Conservation (phyloP, 2,797 vertebrate genomes). For the Lophotriccus pileatus region DNA sequence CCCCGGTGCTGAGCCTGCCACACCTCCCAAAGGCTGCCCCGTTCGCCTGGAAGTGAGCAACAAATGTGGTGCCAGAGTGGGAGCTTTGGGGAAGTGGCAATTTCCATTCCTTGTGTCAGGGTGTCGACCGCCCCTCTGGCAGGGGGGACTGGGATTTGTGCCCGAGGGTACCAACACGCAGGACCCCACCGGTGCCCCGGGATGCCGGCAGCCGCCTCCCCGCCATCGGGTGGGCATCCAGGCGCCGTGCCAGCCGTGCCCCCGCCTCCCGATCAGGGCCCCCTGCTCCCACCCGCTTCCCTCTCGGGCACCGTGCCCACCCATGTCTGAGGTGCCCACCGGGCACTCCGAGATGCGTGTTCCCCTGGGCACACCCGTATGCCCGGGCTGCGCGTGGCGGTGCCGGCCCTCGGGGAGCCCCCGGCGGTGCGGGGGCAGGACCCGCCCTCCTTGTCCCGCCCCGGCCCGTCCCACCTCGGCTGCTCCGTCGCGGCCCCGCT, state of each 20-base stretch:
- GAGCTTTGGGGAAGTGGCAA: not conserved
- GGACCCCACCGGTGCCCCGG: accelerated
- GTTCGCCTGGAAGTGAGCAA: not conserved
- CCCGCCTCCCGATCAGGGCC: not conserved
- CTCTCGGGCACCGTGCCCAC: not conserved
- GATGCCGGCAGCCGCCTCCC: not conserved
- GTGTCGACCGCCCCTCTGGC: not conserved
- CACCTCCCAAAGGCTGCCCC: not conserved
- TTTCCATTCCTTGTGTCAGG: accelerated
- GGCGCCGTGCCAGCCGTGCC: not conserved
- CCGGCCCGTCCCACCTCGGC: not conserved
- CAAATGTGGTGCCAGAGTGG: accelerated
- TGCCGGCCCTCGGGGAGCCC: not conserved
- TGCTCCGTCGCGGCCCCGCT: not conserved
- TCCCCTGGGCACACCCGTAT: too few relatives aligned
- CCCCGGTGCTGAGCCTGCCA: accelerated
- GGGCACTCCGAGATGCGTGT: not conserved
- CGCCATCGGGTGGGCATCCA: not conserved
- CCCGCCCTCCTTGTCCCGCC: not conserved
- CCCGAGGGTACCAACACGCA: not conserved
- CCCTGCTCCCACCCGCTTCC: not conserved
- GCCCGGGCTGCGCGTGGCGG: not conserved
- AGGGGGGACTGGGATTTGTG: not conserved
- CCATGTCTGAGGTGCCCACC: not conserved
- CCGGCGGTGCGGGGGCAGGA: not conserved